These are phyloP conservation scores for Pipistrellus pipistrellus DNA, from an alignment of 2,797 vertebrate genomes.

Conservation along the genomic window DNA sequence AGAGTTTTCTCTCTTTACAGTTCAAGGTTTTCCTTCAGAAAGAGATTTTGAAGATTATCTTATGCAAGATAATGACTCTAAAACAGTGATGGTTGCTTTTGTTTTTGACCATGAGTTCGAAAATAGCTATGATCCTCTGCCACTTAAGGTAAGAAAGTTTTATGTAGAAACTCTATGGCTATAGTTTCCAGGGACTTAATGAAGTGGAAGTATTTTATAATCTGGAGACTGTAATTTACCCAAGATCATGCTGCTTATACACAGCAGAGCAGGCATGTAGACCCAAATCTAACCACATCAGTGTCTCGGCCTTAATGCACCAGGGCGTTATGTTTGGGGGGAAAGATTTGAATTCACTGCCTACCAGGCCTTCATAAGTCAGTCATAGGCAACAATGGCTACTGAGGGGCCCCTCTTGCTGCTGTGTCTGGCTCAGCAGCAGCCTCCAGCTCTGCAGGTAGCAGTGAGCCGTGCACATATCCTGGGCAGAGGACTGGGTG, in stretches of 20 bases:
- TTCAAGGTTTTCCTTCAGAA: constrained; percentile 94
- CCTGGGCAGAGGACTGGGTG: background rate
- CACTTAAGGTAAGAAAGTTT: constrained; percentile 91
- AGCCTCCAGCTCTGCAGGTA: background rate
- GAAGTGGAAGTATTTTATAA: background rate
- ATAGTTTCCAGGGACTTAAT: background rate
- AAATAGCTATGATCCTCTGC: constrained; percentile 91
- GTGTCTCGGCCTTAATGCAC: background rate
- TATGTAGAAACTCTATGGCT: background rate
- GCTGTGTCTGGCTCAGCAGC: background rate
- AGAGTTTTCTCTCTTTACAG: constrained; percentile 82
- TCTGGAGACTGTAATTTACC: background rate
- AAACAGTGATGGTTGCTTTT: constrained; percentile 92
- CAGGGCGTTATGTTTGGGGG: background rate
- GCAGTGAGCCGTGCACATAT: background rate
- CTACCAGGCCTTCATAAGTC: background rate
- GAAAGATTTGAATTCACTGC: background rate
- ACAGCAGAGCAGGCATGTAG: background rate
- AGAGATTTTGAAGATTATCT: constrained; percentile 93
- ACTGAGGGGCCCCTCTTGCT: background rate
- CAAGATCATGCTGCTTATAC: background rate
- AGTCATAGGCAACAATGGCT: background rate
- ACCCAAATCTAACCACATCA: background rate
- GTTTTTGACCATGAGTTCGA: constrained; percentile 93
- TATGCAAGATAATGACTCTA: constrained; percentile 89